Evolutionary conservation across 1,140 invertebrate genomes (phyloP).

Genomic region (Tetragnatha versicolor): DNA sequence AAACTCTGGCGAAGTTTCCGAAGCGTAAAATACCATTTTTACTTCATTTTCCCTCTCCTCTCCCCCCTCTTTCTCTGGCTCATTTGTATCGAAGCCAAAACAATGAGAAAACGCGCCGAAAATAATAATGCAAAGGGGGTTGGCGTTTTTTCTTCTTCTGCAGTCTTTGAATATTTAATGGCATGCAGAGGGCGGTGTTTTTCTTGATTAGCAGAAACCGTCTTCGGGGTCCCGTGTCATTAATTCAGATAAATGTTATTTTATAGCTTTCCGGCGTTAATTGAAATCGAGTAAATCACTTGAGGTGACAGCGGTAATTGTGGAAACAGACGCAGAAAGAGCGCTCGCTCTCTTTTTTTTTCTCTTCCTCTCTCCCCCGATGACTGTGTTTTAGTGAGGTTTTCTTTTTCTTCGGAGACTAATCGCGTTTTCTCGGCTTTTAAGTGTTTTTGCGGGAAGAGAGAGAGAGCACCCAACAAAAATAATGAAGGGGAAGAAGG

Average conservation of each 20-base stretch:
- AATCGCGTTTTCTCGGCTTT: constrained; percentile 40
- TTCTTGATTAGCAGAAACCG: constrained; percentile 44
- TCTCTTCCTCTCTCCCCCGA: background rate
- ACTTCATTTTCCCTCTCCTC: constrained; percentile 9
- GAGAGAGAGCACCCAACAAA: background rate
- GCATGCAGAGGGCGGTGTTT: constrained; percentile 39
- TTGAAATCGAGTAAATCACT: constrained; percentile 55
- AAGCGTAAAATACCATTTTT: constrained; percentile 48
- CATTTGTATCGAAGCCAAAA: constrained; percentile 46
- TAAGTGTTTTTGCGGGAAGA: constrained; percentile 15
- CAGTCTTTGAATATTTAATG: constrained; percentile 52
- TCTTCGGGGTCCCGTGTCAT: constrained; percentile 32
- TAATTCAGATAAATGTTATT: constrained; percentile 56
- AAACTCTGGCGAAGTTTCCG: constrained; percentile 35
- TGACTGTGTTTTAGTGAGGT: constrained; percentile 43
- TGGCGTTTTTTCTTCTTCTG: background rate
- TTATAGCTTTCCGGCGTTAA: constrained; percentile 54
- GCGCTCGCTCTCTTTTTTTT: background rate
- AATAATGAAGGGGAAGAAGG: background rate
- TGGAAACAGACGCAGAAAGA: constrained; percentile 54
- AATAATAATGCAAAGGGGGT: constrained; percentile 15
- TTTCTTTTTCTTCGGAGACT: background rate
- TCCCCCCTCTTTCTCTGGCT: background rate
- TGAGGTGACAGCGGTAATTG: constrained; percentile 52
- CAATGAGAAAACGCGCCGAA: constrained; percentile 23